Evolutionary conservation across 2,797 vertebrate genomes (phyloP).

Genomic region (Centropyge bicolor): DNA sequence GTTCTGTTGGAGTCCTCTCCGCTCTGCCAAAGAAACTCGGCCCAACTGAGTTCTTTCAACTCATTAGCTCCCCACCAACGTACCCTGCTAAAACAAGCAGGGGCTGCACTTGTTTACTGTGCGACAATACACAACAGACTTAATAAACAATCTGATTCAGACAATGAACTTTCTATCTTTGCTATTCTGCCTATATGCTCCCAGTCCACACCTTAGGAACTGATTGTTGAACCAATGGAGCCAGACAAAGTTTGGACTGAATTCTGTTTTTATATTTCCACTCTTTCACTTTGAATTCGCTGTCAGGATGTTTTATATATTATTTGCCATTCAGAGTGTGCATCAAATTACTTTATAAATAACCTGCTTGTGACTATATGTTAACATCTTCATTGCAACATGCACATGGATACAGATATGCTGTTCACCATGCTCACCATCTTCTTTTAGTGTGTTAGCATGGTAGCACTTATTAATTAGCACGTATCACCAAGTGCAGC

Average conservation of each 20-base stretch:
- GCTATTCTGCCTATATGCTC: background rate
- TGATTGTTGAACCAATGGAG: constrained; percentile 14
- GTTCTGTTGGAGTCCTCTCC: constrained; percentile 38
- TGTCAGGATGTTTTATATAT: background rate
- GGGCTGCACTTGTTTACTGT: constrained; percentile 46
- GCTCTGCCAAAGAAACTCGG: constrained; percentile 49
- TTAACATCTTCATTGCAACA: background rate
- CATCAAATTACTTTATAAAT: no score
- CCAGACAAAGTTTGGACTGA: background rate
- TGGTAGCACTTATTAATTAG: background rate
- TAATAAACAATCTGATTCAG: constrained; percentile 42
- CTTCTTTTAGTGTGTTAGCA: background rate
- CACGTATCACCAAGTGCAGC: no score
- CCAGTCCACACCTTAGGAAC: background rate
- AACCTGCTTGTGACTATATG: background rate
- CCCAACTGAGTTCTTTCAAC: constrained; percentile 65
- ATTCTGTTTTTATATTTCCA: background rate
- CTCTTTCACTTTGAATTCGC: background rate
- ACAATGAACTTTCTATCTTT: constrained; percentile 26
- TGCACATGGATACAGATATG: no score
- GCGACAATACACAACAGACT: constrained; percentile 43
- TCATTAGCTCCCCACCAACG: constrained; percentile 58
- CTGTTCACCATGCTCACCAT: background rate
- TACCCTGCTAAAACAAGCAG: constrained; percentile 43
- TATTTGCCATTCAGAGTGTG: no score